Evolutionary conservation across 2,113 vertebrate genomes (phyloP).

Genomic region (Zingel zingel): DNA sequence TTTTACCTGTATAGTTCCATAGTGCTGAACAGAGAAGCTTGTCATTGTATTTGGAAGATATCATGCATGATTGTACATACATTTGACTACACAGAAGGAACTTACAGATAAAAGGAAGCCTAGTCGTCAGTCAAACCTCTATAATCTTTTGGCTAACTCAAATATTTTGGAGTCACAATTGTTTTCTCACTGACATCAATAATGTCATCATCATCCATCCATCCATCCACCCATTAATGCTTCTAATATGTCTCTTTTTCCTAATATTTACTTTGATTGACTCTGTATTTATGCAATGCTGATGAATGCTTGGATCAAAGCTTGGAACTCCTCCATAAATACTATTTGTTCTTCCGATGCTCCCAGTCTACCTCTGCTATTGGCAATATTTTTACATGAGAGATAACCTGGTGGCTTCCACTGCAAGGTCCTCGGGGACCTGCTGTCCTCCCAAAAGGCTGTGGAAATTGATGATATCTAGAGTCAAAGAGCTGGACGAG

Average conservation of each 20-base stretch:
- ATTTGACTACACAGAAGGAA: too few relatives aligned
- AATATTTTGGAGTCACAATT: neutral
- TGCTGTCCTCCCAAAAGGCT: constrained; percentile 36
- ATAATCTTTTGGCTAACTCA: neutral
- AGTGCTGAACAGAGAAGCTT: neutral
- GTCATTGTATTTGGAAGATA: neutral
- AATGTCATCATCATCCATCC: neutral
- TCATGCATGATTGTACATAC: neutral
- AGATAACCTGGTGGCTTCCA: constrained; percentile 33
- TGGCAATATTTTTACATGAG: constrained; percentile 21
- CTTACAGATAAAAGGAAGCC: neutral
- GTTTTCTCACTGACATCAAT: neutral
- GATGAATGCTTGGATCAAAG: constrained; percentile 3
- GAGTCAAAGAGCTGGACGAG: constrained; percentile 45
- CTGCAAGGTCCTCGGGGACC: constrained; percentile 12
- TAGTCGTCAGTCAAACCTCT: too few relatives aligned
- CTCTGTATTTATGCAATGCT: neutral
- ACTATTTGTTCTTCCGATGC: neutral
- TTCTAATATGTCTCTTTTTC: neutral
- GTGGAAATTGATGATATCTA: constrained; percentile 47
- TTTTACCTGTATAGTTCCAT: neutral
- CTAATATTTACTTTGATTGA: neutral
- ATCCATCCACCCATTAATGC: neutral
- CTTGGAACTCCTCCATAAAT: neutral
- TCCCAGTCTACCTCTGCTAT: neutral